These are phyloP conservation scores for Pogona vitticeps DNA, from an alignment of 2,113 vertebrate genomes.

Conservation along the genomic window DNA sequence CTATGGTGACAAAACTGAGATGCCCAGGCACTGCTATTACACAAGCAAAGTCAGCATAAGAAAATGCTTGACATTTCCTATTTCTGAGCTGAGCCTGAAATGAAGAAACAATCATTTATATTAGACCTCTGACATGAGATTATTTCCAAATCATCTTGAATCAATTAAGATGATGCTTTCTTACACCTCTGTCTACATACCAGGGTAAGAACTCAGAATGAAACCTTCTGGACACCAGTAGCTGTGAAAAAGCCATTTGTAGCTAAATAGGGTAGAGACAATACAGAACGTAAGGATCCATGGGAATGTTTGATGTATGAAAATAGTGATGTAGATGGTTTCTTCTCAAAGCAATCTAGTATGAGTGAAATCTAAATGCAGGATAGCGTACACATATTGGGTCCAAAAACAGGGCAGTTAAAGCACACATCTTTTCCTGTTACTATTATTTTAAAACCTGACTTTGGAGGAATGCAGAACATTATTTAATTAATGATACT, in stretches of 20 bases:
- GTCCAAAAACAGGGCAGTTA: not conserved
- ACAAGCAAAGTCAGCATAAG: not conserved
- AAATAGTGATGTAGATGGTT: not conserved
- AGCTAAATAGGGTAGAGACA: not conserved
- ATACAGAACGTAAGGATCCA: not conserved
- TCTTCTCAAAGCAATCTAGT: not conserved
- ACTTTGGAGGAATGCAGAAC: not conserved
- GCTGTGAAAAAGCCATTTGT: not conserved
- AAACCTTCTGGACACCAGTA: not conserved
- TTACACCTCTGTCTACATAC: constrained; percentile 2
- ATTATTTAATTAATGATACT: not conserved
- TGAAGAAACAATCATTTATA: not conserved
- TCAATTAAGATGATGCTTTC: not conserved
- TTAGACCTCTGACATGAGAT: not conserved
- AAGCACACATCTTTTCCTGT: not conserved
- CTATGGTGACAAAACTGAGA: constrained; percentile 23
- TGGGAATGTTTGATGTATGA: not conserved
- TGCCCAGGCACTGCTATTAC: not conserved
- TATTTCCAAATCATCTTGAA: not conserved
- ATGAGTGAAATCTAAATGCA: not conserved
- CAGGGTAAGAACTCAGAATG: constrained; percentile 15
- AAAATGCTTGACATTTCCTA: not conserved
- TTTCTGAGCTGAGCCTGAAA: not conserved
- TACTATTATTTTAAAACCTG: not conserved
- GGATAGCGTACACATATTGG: not conserved